Percentiles rank a stretch among this genome's conserved stretches.
Evolutionary conservation across 2,888 invertebrate species (phyloP).

Genomic region (Coleophora flavipennella): DNA sequence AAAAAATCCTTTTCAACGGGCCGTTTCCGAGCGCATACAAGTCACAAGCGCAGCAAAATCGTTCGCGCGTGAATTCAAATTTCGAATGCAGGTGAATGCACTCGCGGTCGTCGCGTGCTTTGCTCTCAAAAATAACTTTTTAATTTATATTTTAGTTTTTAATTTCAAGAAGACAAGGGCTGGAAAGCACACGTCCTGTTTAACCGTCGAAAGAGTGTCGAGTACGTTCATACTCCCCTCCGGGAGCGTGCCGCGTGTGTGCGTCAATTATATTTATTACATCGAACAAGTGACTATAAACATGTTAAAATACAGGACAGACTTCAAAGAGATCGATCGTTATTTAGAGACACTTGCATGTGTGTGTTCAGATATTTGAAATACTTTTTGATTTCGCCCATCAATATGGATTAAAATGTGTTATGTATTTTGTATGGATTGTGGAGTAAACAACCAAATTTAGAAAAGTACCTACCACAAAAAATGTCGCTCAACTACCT

Average conservation of each 20-base stretch:
- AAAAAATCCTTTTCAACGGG: slow-evolving; percentile 26
- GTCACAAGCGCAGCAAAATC: slow-evolving; percentile 26
- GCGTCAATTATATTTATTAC: slow-evolving; percentile 70
- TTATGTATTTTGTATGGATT: too few species aligned
- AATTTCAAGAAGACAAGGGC: slow-evolving; percentile 35
- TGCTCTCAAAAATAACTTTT: slow-evolving; percentile 17
- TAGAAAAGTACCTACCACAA: too few species aligned
- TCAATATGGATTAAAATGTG: too few species aligned
- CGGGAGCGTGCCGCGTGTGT: slow-evolving; percentile 45
- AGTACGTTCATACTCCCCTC: slow-evolving; percentile 48
- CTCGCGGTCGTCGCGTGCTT: slow-evolving; percentile 16
- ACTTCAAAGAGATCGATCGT: slow-evolving; percentile 68
- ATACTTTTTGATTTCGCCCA: too few species aligned
- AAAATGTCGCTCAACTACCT: too few species aligned
- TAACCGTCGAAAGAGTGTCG: slow-evolving; percentile 62
- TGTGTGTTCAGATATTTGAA: too few species aligned
- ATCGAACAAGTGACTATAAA: slow-evolving; percentile 56
- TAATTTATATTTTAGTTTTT: slow-evolving; percentile 17
- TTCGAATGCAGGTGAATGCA: slow-evolving; percentile 26
- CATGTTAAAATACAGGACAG: slow-evolving; percentile 41
- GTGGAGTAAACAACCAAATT: too few species aligned
- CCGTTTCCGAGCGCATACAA: slow-evolving; percentile 33
- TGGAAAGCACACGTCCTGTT: slow-evolving; percentile 54
- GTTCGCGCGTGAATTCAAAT: slow-evolving; percentile 42
- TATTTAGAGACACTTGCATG: slow-evolving; percentile 25